Percentiles rank a stretch among this genome's conserved stretches.
Evolutionary conservation across 2,888 invertebrate genomes (phyloP).

Genomic region (Augiades crinisus): DNA sequence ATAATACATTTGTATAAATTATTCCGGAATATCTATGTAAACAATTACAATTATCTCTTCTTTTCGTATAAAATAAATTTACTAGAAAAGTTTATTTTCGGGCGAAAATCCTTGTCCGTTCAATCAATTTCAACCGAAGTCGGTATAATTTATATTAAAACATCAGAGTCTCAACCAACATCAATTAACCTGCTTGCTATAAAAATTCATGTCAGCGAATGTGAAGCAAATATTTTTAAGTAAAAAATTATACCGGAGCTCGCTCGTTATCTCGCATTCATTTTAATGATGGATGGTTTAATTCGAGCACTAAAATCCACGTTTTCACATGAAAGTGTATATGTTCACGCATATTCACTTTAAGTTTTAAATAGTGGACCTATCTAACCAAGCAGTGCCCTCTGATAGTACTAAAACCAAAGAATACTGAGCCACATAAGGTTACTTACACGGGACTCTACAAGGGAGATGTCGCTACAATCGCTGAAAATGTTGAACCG

Average conservation of each 20-base stretch:
- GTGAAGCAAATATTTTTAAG: no score
- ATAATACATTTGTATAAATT: no score
- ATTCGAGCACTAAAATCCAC: not conserved
- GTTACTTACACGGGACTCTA: not conserved
- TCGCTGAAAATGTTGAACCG: not conserved
- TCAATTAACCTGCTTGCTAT: no score
- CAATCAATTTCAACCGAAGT: no score
- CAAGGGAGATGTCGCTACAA: slow-evolving; percentile 2
- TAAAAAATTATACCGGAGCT: not conserved
- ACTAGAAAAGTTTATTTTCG: no score
- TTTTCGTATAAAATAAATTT: no score
- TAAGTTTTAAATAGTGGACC: not conserved
- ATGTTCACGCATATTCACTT: not conserved
- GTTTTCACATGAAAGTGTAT: not conserved
- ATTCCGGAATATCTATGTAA: no score
- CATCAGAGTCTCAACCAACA: no score
- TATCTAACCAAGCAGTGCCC: not conserved
- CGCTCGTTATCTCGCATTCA: not conserved
- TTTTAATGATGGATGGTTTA: not conserved
- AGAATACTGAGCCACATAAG: not conserved
- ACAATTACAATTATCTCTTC: no score
- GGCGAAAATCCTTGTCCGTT: no score
- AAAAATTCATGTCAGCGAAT: not conserved
- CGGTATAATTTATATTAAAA: no score
- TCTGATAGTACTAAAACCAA: not conserved